Conservation (phyloP, 1,140 invertebrate species). For the Halotydeus destructor region DNA sequence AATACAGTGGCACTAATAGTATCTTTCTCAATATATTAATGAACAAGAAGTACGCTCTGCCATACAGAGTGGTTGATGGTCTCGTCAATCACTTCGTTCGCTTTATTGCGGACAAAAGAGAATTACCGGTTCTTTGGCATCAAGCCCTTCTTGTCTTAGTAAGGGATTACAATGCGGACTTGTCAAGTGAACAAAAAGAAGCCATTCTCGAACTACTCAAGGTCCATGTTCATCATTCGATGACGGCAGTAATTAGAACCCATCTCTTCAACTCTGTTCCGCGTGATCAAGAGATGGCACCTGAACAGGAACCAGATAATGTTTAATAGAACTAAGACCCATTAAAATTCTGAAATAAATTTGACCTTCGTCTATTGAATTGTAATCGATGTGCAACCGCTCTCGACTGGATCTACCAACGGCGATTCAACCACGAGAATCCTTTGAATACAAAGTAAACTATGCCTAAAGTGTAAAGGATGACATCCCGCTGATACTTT, state of each 20-base stretch:
- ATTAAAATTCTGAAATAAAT: no score
- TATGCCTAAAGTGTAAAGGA: constrained; percentile 52
- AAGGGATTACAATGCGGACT: constrained; percentile 83
- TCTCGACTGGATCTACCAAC: no score
- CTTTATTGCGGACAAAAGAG: constrained; percentile 56
- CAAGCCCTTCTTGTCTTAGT: constrained; percentile 81
- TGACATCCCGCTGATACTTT: constrained; percentile 54
- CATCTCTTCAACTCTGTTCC: constrained; percentile 61
- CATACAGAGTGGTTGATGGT: constrained; percentile 82
- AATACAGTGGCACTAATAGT: constrained; percentile 88
- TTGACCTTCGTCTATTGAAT: no score
- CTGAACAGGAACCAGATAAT: background rate
- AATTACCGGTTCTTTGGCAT: constrained; percentile 89
- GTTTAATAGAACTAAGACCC: no score
- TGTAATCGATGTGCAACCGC: no score
- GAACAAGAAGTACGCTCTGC: constrained; percentile 94
- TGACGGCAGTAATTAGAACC: constrained; percentile 61
- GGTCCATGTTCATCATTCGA: constrained; percentile 52
- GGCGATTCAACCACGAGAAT: no score
- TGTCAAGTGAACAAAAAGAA: constrained; percentile 77
- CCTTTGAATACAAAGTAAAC: constrained; percentile 64
- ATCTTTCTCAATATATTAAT: constrained; percentile 84
- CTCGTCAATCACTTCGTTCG: constrained; percentile 84
- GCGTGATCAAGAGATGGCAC: constrained; percentile 33
- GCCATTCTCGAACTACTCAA: constrained; percentile 52